phyloP scores from a whole-genome alignment of 2,888 invertebrate species.

The Monopis laevigella region DNA sequence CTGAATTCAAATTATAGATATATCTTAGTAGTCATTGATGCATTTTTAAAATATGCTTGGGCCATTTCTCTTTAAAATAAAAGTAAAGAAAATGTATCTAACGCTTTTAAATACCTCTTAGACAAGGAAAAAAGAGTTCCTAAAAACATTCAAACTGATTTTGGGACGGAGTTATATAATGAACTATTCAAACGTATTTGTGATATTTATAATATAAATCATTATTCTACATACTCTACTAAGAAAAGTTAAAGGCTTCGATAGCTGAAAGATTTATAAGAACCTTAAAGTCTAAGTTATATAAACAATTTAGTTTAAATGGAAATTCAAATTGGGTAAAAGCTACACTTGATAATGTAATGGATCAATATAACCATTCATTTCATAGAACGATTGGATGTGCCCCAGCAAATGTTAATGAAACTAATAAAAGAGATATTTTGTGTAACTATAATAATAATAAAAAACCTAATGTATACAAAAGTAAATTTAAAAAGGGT shows the following conservation, averaged over 20 bases:
- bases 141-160: no score
- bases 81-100: no score
- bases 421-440: not conserved
- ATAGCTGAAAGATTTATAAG: conserved; percentile 8
- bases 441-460: not conserved
- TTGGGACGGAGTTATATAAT: no score
- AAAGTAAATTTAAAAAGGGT: conserved; percentile 20
- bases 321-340: conserved; percentile 6
- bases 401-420: not conserved
- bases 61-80: no score
- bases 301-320: conserved; percentile 3
- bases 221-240: no score
- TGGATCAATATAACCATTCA: not conserved
- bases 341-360: not conserved
- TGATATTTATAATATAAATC: no score
- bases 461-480: not conserved
- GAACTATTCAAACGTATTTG: no score
- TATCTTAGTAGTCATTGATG: no score
- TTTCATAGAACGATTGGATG: conserved; percentile 3
- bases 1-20: no score
- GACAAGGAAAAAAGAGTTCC: no score
- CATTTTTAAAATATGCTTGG: not conserved
- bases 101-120: no score
- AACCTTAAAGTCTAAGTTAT: not conserved
- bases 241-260: not conserved